phyloP scores from a whole-genome alignment of 2,888 invertebrate genomes.

The Lapara coniferarum region DNA sequence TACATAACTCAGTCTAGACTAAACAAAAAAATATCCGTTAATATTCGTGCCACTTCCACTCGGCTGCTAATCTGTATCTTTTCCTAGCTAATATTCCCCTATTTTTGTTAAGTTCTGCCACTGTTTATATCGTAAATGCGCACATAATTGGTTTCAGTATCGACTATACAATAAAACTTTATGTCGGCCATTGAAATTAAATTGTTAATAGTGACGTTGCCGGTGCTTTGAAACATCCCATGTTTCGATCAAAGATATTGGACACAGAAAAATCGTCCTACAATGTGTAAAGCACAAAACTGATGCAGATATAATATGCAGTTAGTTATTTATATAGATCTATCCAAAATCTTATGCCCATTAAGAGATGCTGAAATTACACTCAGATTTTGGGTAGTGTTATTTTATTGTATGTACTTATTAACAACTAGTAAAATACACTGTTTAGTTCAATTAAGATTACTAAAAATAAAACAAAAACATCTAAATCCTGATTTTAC shows the following conservation, averaged over 20 bases:
- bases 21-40: too few species aligned
- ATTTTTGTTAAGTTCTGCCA: conserved; percentile 62
- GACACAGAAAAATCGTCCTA: not conserved
- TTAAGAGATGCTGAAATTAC: too few species aligned
- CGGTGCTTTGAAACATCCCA: conserved; percentile 1
- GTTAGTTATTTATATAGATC: not conserved
- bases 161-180: conserved; percentile 47
- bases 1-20: too few species aligned
- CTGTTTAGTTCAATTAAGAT: too few species aligned
- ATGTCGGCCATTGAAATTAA: conserved; percentile 37
- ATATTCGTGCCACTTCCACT: conserved; percentile 35
- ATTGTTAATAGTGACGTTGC: conserved; percentile 25
- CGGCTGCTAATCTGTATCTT: not conserved
- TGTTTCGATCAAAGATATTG: conserved; percentile 5
- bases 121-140: conserved; percentile 58
- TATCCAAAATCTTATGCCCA: too few species aligned
- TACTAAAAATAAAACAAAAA: too few species aligned
- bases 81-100: conserved; percentile 59
- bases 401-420: too few species aligned
- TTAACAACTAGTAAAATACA: too few species aligned
- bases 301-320: not conserved
- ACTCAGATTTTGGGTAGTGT: too few species aligned
- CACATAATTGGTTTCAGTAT: conserved; percentile 64
- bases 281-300: not conserved
- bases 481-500: too few species aligned